Percentiles rank a stretch among this genome's conserved stretches.
phyloP scores from a whole-genome alignment of 1,140 invertebrate genomes.

The Drosophila subobscura region DNA sequence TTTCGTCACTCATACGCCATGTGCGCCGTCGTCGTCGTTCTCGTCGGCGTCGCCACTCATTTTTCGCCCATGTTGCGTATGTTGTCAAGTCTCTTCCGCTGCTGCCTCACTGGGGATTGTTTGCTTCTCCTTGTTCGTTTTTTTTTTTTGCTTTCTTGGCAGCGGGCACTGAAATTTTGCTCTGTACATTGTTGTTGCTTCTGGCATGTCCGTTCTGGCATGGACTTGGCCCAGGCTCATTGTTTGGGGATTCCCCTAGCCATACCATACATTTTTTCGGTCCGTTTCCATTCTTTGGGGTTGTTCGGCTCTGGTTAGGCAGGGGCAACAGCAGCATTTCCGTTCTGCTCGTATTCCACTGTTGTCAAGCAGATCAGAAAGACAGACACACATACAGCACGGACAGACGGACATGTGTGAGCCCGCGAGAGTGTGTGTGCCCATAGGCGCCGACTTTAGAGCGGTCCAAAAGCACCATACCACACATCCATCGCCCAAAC shows the following conservation, averaged over 20 bases:
- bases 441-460: conserved; percentile 69
- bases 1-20: conserved; percentile 78
- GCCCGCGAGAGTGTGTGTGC: conserved; percentile 24
- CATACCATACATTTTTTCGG: conserved; percentile 3
- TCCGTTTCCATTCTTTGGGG: conserved; percentile 33
- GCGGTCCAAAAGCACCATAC: conserved; percentile 26
- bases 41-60: conserved; percentile 62
- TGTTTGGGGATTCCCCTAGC: conserved; percentile 37
- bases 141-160: conserved; percentile 62
- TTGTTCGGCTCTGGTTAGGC: conserved; percentile 59
- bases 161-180: conserved; percentile 56
- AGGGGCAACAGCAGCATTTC: conserved; percentile 63
- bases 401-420: not conserved
- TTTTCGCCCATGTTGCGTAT: conserved; percentile 81
- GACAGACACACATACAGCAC: conserved; percentile 32
- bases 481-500: not conserved
- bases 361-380: conserved; percentile 72
- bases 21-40: conserved; percentile 52
- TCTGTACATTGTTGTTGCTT: conserved; percentile 62
- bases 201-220: conserved; percentile 80
- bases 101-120: conserved; percentile 46
- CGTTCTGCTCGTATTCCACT: conserved; percentile 63
- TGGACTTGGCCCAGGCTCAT: conserved; percentile 67
- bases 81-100: conserved; percentile 78
- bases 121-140: conserved; percentile 24